Percentiles rank a stretch among this genome's conserved stretches.
phyloP scores from a whole-genome alignment of 1,140 invertebrate species.

The Tetramorium alpestre region DNA sequence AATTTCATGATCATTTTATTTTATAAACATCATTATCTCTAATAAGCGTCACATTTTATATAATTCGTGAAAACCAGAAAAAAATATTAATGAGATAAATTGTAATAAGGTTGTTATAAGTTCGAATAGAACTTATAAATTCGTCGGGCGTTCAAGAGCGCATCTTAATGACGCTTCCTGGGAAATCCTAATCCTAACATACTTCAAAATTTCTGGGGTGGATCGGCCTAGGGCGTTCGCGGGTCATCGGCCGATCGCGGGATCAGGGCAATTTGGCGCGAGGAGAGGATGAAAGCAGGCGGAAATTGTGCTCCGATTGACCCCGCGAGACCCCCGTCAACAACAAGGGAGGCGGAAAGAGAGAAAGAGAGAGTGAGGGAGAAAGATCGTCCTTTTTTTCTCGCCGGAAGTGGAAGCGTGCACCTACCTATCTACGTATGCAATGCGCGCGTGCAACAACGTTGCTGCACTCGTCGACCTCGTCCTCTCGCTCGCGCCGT shows the following conservation, averaged over 20 bases:
- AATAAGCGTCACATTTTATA: neutral
- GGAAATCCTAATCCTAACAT: neutral
- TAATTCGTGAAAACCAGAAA: neutral
- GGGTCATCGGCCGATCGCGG: constrained; percentile 41
- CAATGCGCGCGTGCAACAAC: constrained; percentile 39
- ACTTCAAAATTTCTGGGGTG: constrained; percentile 18
- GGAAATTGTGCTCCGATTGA: constrained; percentile 64
- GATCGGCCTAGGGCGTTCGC: constrained; percentile 15
- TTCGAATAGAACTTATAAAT: neutral
- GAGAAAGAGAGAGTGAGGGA: neutral
- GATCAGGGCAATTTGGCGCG: constrained; percentile 53
- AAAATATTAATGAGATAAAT: neutral
- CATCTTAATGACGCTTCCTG: neutral
- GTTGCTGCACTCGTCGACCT: constrained; percentile 41
- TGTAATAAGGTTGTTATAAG: neutral
- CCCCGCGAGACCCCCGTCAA: constrained; percentile 44
- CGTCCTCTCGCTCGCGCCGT: constrained; percentile 50
- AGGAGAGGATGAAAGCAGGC: constrained; percentile 50
- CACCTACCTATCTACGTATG: constrained; percentile 53
- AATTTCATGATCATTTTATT: neutral
- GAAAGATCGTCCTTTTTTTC: constrained; percentile 21
- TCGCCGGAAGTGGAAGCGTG: constrained; percentile 56
- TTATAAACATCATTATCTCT: neutral
- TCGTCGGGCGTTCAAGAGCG: neutral
- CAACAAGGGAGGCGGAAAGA: neutral